phyloP scores from a whole-genome alignment of 2,888 invertebrate species.

The Lamellibrachia satsuma region DNA sequence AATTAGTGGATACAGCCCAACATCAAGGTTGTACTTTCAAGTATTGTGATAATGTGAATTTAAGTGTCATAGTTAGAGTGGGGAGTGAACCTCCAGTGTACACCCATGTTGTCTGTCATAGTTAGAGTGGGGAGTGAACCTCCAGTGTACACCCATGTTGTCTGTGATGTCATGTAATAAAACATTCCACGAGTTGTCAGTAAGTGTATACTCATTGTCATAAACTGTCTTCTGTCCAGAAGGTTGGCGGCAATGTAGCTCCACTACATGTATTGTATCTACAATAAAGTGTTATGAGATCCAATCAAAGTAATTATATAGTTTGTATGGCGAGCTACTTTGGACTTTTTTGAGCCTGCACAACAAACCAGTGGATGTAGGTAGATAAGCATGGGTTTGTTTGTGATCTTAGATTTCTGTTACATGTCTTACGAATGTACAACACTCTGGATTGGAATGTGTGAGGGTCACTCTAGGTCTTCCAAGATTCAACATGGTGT shows the following conservation, averaged over 20 bases:
- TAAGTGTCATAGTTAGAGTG: background rate
- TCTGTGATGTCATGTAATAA: background rate
- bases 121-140: background rate
- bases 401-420: too few species aligned
- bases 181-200: background rate
- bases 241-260: background rate
- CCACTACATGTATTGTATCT: background rate
- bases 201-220: background rate
- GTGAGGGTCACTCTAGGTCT: background rate
- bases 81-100: background rate
- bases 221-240: background rate
- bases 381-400: too few species aligned
- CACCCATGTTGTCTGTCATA: background rate
- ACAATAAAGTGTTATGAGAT: too few species aligned
- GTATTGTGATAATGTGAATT: background rate
- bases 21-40: background rate
- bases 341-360: too few species aligned
- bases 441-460: too few species aligned
- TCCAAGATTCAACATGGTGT: background rate
- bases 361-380: too few species aligned
- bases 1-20: background rate
- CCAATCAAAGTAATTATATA: too few species aligned
- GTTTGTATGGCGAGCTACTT: too few species aligned
- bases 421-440: too few species aligned
- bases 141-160: background rate